Evolutionary conservation across 2,888 invertebrate genomes (phyloP).

Genomic region (Liopterus haemorrhoidalis): DNA sequence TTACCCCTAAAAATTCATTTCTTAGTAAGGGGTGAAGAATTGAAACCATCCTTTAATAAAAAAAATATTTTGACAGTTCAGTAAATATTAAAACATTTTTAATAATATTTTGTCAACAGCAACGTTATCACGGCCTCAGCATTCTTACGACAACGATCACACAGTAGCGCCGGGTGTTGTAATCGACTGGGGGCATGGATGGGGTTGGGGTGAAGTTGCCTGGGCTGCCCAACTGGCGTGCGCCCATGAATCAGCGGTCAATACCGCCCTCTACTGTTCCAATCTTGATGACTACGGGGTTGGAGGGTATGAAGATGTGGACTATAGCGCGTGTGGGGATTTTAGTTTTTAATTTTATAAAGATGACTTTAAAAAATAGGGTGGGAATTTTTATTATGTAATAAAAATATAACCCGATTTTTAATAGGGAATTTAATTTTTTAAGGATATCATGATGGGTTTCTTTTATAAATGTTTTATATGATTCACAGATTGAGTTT

Average conservation of each 20-base stretch:
- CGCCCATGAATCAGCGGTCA: constrained; percentile 56
- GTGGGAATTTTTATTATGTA: too few relatives aligned
- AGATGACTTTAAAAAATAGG: background rate
- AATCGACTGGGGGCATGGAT: constrained; percentile 64
- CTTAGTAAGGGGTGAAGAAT: too few relatives aligned
- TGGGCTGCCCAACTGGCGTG: constrained; percentile 53
- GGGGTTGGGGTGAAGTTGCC: constrained; percentile 65
- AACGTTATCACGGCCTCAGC: too few relatives aligned
- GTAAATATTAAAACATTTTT: too few relatives aligned
- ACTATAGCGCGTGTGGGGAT: constrained; percentile 57
- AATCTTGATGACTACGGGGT: constrained; percentile 48
- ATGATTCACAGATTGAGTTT: constrained; percentile 3
- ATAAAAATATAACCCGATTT: too few relatives aligned
- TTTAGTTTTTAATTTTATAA: constrained; percentile 56
- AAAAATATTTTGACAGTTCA: too few relatives aligned
- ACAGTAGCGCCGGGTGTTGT: constrained; percentile 42
- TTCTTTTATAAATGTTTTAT: background rate
- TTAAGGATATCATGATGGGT: background rate
- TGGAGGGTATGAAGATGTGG: constrained; percentile 60
- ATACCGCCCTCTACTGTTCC: constrained; percentile 51
- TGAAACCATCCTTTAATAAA: too few relatives aligned
- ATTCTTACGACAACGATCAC: constrained; percentile 39
- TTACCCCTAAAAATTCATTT: too few relatives aligned
- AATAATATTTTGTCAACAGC: too few relatives aligned
- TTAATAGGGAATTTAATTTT: too few relatives aligned